Percentiles rank a stretch among this genome's conserved stretches.
These are phyloP conservation scores for Cyphomyrus discorhynchus DNA, from an alignment of 2,113 vertebrate species.

Conservation along the genomic window DNA sequence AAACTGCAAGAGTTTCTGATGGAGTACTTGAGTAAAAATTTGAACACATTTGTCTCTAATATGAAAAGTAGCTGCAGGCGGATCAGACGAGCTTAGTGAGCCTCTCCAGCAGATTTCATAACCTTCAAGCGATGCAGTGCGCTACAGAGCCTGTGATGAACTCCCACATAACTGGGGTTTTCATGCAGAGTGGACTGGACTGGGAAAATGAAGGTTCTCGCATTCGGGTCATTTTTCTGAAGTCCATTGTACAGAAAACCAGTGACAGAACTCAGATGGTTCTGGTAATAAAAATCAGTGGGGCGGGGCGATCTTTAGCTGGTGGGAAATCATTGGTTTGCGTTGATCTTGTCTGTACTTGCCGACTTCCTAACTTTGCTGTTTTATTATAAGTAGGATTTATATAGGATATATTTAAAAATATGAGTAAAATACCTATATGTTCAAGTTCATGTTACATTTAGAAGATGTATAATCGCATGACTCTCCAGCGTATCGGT, in stretches of 20 bases:
- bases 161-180: neutral
- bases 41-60: neutral
- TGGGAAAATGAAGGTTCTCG: neutral
- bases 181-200: neutral
- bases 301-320: neutral
- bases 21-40: neutral
- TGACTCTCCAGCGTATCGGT: neutral
- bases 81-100: neutral
- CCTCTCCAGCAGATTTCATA: neutral
- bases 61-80: neutral
- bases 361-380: neutral
- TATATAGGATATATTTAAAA: neutral
- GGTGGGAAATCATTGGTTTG: neutral
- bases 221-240: neutral
- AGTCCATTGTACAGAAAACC: neutral
- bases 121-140: neutral
- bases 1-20: neutral
- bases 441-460: neutral
- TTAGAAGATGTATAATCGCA: neutral
- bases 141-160: neutral
- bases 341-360: neutral
- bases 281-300: neutral
- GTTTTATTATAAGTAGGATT: neutral
- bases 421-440: neutral
- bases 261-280: neutral